Base-by-base conservation (phyloP, 2,797 vertebrate genomes). In the Etheostoma nigrum region DNA sequence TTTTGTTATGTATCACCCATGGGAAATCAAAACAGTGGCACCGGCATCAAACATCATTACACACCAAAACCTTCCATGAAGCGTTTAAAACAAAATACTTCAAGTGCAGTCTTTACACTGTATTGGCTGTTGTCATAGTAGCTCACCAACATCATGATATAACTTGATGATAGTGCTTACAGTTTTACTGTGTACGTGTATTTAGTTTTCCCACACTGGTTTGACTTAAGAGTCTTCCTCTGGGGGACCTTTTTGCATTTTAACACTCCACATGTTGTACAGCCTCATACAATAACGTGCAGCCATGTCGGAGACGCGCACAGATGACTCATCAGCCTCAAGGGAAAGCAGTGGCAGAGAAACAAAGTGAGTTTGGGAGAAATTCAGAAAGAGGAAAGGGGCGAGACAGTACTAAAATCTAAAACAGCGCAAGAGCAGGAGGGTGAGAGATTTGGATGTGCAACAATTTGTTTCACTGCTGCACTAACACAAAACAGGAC, bases 281-380 rank as follows among this genome's bases (percentile, higher is more conserved):
- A 25, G 73, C 73, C 48, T 57, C 76, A 66, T 47, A 79, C 68
- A 83, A 88, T 90, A 70, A 89, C 86, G 79, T 86, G 87, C 86
- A 76, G 84, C 82, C 79, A 68, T 87, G 89, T 86, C 81, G 87
- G 70, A 85, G 79, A 84, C 73, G 54, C 61, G 52, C 61, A 52
- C 67, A 49, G 72, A 90, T 94, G 93, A 93, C 83, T 94, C 90
- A 94, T 72, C 75, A 73, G 82, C 84, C 90, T 87, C 82, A 4
- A 70, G 89, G 88, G 77, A 65, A 61, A 81, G 74, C 14, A 49
- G 80, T 71, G 83, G 86, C 75, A 81, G 73, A 61, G 81, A 87
- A 79, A 81, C 72, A 87, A 82, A 85, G 75, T 42, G 76, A 80
- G 66, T 83, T 72, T 70, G 57, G 40, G 27, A 27, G 59, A n/a